These are phyloP conservation scores for Eulithis prunata DNA, from an alignment of 2,888 invertebrate species.

Conservation along the genomic window DNA sequence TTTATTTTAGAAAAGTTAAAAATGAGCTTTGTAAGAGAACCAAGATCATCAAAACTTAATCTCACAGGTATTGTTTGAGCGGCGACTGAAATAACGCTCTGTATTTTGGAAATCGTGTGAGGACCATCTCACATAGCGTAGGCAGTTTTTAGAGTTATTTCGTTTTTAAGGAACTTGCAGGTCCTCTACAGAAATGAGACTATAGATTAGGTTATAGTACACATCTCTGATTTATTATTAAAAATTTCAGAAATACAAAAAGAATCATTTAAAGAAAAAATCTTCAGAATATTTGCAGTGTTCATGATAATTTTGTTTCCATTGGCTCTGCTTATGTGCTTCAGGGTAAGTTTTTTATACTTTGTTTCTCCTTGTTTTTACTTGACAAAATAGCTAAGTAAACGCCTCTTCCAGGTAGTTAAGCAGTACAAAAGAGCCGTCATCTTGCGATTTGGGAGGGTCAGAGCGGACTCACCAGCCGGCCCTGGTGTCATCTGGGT, in stretches of 20 bases:
- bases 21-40: constrained; percentile 6
- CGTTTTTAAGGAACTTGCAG: no score
- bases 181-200: no score
- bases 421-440: constrained; percentile 82
- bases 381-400: no score
- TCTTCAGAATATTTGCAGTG: constrained; percentile 50
- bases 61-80: constrained; percentile 11
- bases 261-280: constrained; percentile 49
- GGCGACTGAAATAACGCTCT: not conserved
- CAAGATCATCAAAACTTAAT: constrained; percentile 11
- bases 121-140: no score
- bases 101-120: not conserved
- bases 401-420: constrained; percentile 61
- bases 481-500: constrained; percentile 95
- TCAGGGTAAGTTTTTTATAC: constrained; percentile 49
- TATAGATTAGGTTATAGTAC: no score
- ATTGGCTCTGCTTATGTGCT: constrained; percentile 50
- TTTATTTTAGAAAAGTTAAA: not conserved
- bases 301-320: constrained; percentile 54
- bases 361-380: no score
- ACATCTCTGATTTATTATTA: no score
- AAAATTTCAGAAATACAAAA: constrained; percentile 49
- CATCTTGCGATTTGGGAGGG: constrained; percentile 81
- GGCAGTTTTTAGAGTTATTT: no score
- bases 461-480: constrained; percentile 64